phyloP scores from a whole-genome alignment of 2,888 invertebrate genomes.

The Hydriomena furcata region DNA sequence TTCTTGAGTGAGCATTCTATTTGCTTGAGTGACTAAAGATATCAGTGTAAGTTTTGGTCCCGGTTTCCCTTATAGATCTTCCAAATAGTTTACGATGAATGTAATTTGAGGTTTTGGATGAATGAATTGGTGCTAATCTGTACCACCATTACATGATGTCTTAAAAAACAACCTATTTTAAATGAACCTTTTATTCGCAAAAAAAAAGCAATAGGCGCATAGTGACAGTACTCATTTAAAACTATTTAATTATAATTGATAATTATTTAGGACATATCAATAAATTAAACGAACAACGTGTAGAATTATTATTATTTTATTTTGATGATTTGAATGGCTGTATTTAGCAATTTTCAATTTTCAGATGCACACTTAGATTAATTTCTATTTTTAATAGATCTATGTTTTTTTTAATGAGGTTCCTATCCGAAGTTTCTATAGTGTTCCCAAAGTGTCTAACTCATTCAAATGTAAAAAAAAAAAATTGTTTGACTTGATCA shows the following conservation, averaged over 20 bases:
- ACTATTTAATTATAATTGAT: too few species aligned
- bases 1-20: too few species aligned
- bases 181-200: too few species aligned
- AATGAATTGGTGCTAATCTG: slow-evolving; percentile 32
- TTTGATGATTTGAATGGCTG: too few species aligned
- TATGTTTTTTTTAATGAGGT: slow-evolving; percentile 2
- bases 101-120: slow-evolving; percentile 34
- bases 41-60: background rate
- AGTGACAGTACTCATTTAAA: too few species aligned
- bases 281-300: too few species aligned
- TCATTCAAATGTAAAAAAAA: background rate
- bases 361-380: slow-evolving; percentile 4
- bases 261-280: too few species aligned
- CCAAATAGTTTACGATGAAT: slow-evolving; percentile 37
- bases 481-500: too few species aligned
- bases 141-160: background rate
- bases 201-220: too few species aligned
- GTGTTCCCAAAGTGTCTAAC: background rate
- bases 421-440: slow-evolving; percentile 6
- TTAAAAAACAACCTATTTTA: too few species aligned
- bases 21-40: too few species aligned
- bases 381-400: slow-evolving; percentile 5
- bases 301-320: too few species aligned
- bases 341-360: background rate
- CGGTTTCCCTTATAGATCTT: slow-evolving; percentile 32